Evolutionary conservation across 2,797 vertebrate genomes (phyloP).

Genomic region (Spondyliosoma cantharus): DNA sequence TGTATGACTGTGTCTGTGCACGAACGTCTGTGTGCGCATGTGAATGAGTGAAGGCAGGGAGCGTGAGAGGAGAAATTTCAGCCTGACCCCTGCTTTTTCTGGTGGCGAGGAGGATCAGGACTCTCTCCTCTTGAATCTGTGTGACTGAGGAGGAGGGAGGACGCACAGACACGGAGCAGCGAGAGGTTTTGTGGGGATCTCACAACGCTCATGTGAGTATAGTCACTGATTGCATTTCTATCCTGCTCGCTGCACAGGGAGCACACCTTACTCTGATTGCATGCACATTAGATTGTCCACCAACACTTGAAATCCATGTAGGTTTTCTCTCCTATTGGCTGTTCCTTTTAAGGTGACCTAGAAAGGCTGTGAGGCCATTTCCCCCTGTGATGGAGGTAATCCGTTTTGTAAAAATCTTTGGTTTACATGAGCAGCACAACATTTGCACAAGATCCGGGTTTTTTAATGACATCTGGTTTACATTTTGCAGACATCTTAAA

Average conservation of each 20-base stretch:
- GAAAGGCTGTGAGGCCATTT: conserved; percentile 57
- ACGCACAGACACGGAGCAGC: conserved; percentile 35
- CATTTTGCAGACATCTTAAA: conserved; percentile 8
- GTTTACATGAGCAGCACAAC: neutral
- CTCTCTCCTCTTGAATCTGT: conserved; percentile 34
- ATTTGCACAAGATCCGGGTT: neutral
- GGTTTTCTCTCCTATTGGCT: conserved; percentile 3
- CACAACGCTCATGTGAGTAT: conserved; percentile 74
- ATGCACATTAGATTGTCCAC: neutral
- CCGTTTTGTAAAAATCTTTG: neutral
- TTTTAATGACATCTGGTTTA: neutral
- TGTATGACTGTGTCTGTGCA: conserved; percentile 67
- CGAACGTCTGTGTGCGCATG: conserved; percentile 53
- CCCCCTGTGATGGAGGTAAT: conserved; percentile 7
- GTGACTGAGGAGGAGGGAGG: conserved; percentile 52
- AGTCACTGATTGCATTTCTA: conserved; percentile 18
- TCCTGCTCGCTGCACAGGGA: conserved; percentile 11
- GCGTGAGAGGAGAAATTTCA: conserved; percentile 51
- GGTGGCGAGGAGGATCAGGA: conserved; percentile 49
- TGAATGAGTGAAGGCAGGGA: conserved; percentile 60
- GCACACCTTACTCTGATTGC: conserved; percentile 3
- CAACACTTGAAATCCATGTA: conserved; percentile 17
- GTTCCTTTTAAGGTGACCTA: conserved; percentile 51
- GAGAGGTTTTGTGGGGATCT: conserved; percentile 51
- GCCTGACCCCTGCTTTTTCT: conserved; percentile 51